Evolutionary conservation across 2,888 invertebrate genomes (phyloP).

Genomic region (Ramazzottius varieornatus): DNA sequence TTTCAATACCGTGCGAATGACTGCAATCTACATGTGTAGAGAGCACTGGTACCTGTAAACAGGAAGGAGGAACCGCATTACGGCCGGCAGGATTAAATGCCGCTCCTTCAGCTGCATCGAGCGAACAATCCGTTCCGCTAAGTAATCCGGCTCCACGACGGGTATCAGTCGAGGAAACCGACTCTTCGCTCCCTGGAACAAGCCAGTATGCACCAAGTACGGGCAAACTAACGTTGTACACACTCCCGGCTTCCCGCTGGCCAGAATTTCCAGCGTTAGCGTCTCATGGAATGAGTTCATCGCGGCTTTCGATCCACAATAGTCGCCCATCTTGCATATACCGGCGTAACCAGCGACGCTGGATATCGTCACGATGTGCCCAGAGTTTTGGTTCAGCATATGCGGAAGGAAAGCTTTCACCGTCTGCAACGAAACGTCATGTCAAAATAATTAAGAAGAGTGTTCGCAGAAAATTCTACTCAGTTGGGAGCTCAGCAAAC

Average conservation of each 20-base stretch:
- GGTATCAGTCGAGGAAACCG: conserved; percentile 33
- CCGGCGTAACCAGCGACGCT: conserved; percentile 64
- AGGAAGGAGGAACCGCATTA: not conserved
- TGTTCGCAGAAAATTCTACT: no score
- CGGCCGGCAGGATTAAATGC: conserved; percentile 42
- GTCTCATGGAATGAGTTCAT: conserved; percentile 74
- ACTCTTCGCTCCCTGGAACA: conserved; percentile 70
- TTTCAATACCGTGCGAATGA: no score
- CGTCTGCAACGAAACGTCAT: conserved; percentile 42
- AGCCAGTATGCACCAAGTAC: conserved; percentile 83
- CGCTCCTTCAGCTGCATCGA: conserved; percentile 49
- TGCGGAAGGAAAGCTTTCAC: conserved; percentile 67
- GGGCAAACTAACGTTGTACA: conserved; percentile 73
- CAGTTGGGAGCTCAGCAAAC: no score
- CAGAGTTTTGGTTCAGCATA: conserved; percentile 60
- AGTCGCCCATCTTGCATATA: conserved; percentile 56
- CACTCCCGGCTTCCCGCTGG: conserved; percentile 31
- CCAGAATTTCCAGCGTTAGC: conserved; percentile 5
- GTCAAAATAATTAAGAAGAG: no score
- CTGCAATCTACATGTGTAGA: no score
- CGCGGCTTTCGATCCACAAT: conserved; percentile 77
- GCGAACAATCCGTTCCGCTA: conserved; percentile 51
- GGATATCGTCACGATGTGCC: conserved; percentile 76
- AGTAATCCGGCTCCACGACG: conserved; percentile 52
- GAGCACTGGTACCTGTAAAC: not conserved